Conservation (phyloP, 2,797 vertebrate genomes). For the Cryptoblepharus egeriae region DNA sequence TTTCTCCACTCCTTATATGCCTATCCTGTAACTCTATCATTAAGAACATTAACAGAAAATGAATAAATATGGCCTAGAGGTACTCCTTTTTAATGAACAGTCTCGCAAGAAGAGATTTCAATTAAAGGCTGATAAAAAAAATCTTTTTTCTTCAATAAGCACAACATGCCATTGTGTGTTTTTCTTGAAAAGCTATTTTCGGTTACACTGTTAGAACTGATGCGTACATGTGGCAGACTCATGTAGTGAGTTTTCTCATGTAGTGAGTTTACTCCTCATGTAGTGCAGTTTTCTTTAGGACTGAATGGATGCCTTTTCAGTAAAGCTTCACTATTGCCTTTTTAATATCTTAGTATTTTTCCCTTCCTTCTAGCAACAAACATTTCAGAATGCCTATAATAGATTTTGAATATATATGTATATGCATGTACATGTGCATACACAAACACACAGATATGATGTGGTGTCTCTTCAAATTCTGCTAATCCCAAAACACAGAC, state of each 20-base stretch:
- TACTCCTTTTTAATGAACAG: neutral
- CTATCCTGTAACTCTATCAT: neutral
- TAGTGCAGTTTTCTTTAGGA: neutral
- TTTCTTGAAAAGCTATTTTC: neutral
- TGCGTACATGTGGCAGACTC: too few species aligned
- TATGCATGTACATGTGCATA: too few species aligned
- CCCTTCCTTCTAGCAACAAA: too few species aligned
- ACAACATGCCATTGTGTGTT: neutral
- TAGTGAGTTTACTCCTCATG: too few species aligned
- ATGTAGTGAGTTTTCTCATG: too few species aligned
- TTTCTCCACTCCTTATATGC: neutral
- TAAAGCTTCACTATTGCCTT: neutral
- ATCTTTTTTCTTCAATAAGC: slow-evolving; percentile 16
- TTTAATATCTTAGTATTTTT: neutral
- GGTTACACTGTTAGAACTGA: neutral
- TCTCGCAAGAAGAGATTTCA: slow-evolving; percentile 44
- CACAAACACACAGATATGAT: too few species aligned
- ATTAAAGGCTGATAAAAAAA: slow-evolving; percentile 36
- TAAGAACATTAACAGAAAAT: neutral
- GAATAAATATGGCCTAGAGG: neutral
- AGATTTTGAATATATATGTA: neutral
- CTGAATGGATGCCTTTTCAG: neutral
- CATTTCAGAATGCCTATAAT: neutral
- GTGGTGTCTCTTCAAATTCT: too few species aligned
- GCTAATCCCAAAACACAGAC: too few species aligned